Evolutionary conservation across 1,140 invertebrate species (phyloP), one percentile per base, ranked within the genome.

Genomic region (Drosophila lowei): DNA sequence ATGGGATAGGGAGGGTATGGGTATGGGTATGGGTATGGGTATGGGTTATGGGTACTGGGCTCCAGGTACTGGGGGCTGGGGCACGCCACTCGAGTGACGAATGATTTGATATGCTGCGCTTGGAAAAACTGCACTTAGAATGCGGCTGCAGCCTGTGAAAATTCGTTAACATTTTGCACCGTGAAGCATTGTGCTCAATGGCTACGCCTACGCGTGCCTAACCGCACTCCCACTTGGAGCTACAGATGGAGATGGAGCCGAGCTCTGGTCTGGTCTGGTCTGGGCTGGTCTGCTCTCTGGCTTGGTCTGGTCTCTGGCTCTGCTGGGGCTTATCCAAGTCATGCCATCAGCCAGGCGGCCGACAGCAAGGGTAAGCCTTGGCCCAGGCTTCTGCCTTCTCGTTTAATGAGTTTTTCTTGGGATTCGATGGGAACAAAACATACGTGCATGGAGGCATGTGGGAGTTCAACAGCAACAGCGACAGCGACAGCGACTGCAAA

Each of bases 101-200:
- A 79, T 73, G 75, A 79, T 79, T 83, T 83, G 79, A 84, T 84
- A 83, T 79, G 79, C 73, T 78, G 77, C 52, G 64, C 75, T 79
- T 75, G 79, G 73, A 78, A 83, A 79, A 83, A 70, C 79, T 65
- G 47, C 76, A 84, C 66, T 84, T 85, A 79, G 79, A 84, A 85
- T 80, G 58, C 77, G 77, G 77, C 66, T 66, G 57, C 38, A 28
- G 57, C 57, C 52, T 85, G 79, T 70, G 81, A 80, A 85, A 85
- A 85, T 85, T 85, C 81, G 80, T 85, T 85, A 77, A 86, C 77
- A 79, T 77, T 85, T 79, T 64, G 73, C 77, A 86, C 67, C 80
- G 77, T 85, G 83, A 86, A 86, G 81, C 54, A 84, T 84, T 83
- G 67, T 84, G 76, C 80, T 79, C 67, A 86, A 77, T 80, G 81